Evolutionary conservation across 2,888 invertebrate genomes (phyloP).

Genomic region (Petrophora chlorosata): DNA sequence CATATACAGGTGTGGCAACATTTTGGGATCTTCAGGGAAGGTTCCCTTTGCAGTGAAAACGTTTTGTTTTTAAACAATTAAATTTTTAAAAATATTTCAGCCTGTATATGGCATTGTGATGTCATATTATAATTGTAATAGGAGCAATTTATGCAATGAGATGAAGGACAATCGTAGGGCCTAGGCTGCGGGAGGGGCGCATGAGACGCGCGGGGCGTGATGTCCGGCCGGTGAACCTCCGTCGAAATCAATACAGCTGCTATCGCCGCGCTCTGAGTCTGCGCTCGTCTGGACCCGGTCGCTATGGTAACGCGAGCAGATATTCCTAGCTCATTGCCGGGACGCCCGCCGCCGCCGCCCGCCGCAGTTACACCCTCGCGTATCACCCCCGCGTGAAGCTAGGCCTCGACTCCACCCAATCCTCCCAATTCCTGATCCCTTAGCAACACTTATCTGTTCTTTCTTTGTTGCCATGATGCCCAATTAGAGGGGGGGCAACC

Average conservation of each 20-base stretch:
- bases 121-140: not conserved
- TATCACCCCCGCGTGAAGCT: constrained; percentile 8
- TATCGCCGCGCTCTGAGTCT: constrained; percentile 66
- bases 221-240: constrained; percentile 74
- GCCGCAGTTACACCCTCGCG: constrained; percentile 23
- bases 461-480: constrained; percentile 39
- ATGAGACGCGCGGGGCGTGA: constrained; percentile 47
- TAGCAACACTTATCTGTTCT: no score
- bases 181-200: constrained; percentile 42
- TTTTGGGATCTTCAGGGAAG: no score
- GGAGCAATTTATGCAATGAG: constrained; percentile 15
- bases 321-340: constrained; percentile 46
- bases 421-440: constrained; percentile 23
- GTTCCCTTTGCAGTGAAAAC: no score
- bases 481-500: constrained; percentile 48
- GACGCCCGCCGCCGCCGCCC: constrained; percentile 39
- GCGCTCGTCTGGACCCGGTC: constrained; percentile 71
- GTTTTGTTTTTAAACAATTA: no score
- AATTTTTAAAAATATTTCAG: no score
- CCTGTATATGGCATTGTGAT: no score
- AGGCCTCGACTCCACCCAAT: constrained; percentile 25
- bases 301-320: constrained; percentile 73
- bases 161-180: constrained; percentile 17
- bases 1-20: no score
- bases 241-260: constrained; percentile 85